phyloP scores from a whole-genome alignment of 2,888 invertebrate genomes.

The Melanotus villosus region DNA sequence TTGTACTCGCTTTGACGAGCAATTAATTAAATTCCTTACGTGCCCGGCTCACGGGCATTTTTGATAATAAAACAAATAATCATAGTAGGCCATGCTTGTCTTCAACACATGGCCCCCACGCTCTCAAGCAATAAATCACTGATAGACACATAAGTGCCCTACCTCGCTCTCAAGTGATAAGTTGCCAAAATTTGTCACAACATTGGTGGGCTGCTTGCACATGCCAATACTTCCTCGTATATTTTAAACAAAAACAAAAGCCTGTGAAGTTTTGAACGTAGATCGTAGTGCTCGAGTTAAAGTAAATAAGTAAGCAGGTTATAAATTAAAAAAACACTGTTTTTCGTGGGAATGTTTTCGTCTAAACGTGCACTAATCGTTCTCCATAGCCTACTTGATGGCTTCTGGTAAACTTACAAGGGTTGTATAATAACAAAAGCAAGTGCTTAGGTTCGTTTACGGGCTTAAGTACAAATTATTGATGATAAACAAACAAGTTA shows the following conservation, averaged over 20 bases:
- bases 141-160: constrained; percentile 24
- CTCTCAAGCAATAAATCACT: constrained; percentile 19
- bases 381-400: constrained; percentile 3
- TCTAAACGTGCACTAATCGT: not conserved
- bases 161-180: constrained; percentile 33
- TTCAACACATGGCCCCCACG: constrained; percentile 12
- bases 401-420: constrained; percentile 8
- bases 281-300: not conserved
- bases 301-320: too few relatives aligned
- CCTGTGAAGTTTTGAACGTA: too few relatives aligned
- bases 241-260: too few relatives aligned
- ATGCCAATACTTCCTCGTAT: too few relatives aligned
- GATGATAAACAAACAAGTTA: too few relatives aligned
- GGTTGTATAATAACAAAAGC: not conserved
- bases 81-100: not conserved
- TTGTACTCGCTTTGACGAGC: too few relatives aligned
- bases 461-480: too few relatives aligned
- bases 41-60: too few relatives aligned
- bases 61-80: not conserved
- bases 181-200: constrained; percentile 43
- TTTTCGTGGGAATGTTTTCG: not conserved
- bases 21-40: too few relatives aligned
- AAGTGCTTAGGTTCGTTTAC: too few relatives aligned
- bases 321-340: not conserved
- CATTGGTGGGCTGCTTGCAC: constrained; percentile 32